Base-by-base conservation (phyloP, 2,113 vertebrate genomes). In the Aphyosemion australe region DNA sequence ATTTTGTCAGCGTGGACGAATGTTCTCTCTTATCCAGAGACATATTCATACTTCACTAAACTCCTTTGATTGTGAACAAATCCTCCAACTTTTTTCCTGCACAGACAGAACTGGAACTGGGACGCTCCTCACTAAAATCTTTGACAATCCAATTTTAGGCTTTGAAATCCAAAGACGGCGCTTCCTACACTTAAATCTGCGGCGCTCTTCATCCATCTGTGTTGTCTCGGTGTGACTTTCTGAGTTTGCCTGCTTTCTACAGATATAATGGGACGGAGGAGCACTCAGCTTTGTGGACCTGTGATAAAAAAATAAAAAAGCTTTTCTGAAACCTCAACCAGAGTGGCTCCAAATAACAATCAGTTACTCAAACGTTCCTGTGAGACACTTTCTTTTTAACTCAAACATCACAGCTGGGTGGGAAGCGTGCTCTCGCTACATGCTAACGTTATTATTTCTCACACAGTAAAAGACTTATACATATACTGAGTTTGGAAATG, bases 11-110 rank as follows among this genome's bases (percentile, higher is more conserved):
- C 34, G 13, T 26, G 1, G 76, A 26, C 26, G 26, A 26, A 71
- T 78, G 75, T 80, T 69, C 15, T 70, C 79, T 79, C 75, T 49
- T 71, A 80, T 80, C 69, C 64, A 8, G 15, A 49, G 47, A 67
- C 80, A 79, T 76, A 69, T 80, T 72, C 80, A 83, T 83, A 72
- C 72, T 77, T 67, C 60, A 50, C 60, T 34, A 39, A 65, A 80
- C 19, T 21, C 70, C 67, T 83, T 58, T 55, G 43, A 49, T 73
- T 66, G 69, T 14, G 32, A 72, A 70, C 69, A 81, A 79, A 84
- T 81, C 78, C 73, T 34, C 16, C 41, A 20, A 26, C 53, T 6
- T n/a, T 45, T 8, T 26, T 2, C 26, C 11, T 1, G 9, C 39
- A 59, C 63, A 45, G 10, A 52, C 65, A 76, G 15, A 45, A 45